A percentile compares a stretch with the other conserved stretches of the same genome.
phyloP scores from a whole-genome alignment of 1,140 invertebrate genomes.

The Phocides pigmalion region DNA sequence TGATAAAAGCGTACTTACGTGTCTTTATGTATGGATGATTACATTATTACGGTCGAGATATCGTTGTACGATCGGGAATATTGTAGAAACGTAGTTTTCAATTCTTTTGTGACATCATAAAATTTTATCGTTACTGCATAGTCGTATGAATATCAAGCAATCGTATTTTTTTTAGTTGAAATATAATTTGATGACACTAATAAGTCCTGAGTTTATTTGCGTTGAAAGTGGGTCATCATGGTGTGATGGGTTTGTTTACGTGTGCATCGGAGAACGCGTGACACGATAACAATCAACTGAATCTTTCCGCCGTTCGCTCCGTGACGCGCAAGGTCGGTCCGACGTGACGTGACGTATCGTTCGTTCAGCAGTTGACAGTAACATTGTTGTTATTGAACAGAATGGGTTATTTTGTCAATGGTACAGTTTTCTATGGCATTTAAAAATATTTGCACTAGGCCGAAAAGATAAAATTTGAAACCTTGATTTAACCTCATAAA shows the following conservation, averaged over 20 bases:
- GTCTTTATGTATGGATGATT: not conserved
- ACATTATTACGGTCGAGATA: not conserved
- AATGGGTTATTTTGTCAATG: not conserved
- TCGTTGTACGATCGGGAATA: not conserved
- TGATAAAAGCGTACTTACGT: conserved; percentile 19
- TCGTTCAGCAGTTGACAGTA: conserved; percentile 1
- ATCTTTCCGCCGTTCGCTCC: conserved; percentile 19
- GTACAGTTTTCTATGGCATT: not conserved
- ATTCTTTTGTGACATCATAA: not conserved
- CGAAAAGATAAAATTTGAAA: too few species aligned
- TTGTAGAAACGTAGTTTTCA: not conserved
- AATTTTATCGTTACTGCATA: too few species aligned
- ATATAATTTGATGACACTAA: not conserved
- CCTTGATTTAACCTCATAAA: too few species aligned
- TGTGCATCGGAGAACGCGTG: conserved; percentile 1
- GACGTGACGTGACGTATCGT: conserved; percentile 7
- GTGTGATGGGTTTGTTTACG: conserved; percentile 13
- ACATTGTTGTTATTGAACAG: conserved; percentile 1
- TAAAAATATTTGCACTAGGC: too few species aligned
- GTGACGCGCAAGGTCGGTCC: conserved; percentile 22
- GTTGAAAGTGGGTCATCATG: not conserved
- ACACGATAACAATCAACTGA: conserved; percentile 2
- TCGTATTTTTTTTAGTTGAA: not conserved
- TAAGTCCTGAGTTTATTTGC: not conserved
- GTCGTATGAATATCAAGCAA: too few species aligned